Conservation (phyloP, 2,797 vertebrate species). For the Pachyuromys duprasi region DNA sequence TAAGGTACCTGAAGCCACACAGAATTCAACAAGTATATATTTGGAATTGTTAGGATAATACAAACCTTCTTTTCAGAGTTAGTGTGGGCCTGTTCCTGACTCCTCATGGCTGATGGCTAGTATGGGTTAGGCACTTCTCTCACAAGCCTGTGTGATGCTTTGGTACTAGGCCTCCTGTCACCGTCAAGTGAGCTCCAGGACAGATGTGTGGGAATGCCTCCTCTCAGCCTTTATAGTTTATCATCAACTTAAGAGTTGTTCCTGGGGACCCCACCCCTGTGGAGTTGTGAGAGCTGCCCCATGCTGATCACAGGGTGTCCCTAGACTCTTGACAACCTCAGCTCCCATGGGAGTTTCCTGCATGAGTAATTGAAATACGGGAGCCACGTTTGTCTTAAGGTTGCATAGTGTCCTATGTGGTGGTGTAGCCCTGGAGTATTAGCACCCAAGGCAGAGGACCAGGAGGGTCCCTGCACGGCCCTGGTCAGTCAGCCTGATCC, state of each 20-base stretch:
- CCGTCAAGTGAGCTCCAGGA: background rate
- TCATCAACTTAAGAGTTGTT: background rate
- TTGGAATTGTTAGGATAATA: background rate
- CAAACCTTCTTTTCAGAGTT: background rate
- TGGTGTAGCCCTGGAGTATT: no score
- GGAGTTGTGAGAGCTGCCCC: rapidly evolving
- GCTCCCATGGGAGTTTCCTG: background rate
- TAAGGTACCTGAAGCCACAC: background rate
- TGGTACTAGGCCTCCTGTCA: background rate
- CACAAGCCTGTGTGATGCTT: background rate
- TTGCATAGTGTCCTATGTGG: background rate
- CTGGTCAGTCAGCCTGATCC: background rate
- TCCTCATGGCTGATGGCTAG: background rate
- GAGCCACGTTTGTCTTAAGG: background rate
- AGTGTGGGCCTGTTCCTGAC: background rate
- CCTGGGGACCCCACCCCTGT: no score
- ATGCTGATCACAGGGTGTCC: no score
- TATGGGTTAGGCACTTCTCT: background rate
- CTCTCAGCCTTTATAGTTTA: no score
- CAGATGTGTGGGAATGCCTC: rapidly evolving
- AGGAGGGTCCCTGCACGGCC: no score
- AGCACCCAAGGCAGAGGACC: no score
- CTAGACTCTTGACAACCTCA: background rate
- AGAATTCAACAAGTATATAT: background rate
- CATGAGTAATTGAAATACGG: background rate